Evolutionary conservation across 1,140 invertebrate species (phyloP).

Genomic region (Teleopsis dalmanni): DNA sequence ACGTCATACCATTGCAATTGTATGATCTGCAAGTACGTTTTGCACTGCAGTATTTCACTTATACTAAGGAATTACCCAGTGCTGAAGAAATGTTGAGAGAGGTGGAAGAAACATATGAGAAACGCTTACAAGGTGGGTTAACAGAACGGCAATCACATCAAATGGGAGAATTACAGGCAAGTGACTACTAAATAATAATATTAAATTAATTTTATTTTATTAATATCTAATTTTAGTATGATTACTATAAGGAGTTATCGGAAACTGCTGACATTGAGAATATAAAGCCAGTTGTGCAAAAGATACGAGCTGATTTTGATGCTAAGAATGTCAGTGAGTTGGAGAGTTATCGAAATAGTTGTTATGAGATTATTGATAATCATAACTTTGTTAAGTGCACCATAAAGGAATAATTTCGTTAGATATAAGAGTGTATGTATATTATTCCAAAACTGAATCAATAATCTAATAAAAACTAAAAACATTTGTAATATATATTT

Average conservation of each 20-base stretch:
- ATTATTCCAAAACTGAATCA: too few relatives aligned
- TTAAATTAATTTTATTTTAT: neutral
- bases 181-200: neutral
- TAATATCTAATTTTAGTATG: slow-evolving; percentile 47
- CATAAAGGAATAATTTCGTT: neutral
- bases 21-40: slow-evolving; percentile 78
- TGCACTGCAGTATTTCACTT: slow-evolving; percentile 60
- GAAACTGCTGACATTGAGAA: slow-evolving; percentile 53
- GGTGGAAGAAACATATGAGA: slow-evolving; percentile 53
- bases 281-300: slow-evolving; percentile 58
- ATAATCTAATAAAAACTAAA: too few relatives aligned
- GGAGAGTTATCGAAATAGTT: slow-evolving; percentile 55
- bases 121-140: slow-evolving; percentile 50
- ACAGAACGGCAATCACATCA: slow-evolving; percentile 60
- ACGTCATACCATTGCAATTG: slow-evolving; percentile 74
- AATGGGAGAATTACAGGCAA: slow-evolving; percentile 63
- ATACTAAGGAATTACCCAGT: slow-evolving; percentile 55
- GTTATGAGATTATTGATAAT: slow-evolving; percentile 58
- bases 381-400: slow-evolving; percentile 48
- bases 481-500: too few relatives aligned
- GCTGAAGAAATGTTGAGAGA: slow-evolving; percentile 61
- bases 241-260: slow-evolving; percentile 64
- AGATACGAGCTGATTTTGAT: slow-evolving; percentile 62
- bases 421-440: neutral
- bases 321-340: slow-evolving; percentile 56